Conservation (phyloP, 2,113 vertebrate genomes). For the Ceyx cyanopectus region DNA sequence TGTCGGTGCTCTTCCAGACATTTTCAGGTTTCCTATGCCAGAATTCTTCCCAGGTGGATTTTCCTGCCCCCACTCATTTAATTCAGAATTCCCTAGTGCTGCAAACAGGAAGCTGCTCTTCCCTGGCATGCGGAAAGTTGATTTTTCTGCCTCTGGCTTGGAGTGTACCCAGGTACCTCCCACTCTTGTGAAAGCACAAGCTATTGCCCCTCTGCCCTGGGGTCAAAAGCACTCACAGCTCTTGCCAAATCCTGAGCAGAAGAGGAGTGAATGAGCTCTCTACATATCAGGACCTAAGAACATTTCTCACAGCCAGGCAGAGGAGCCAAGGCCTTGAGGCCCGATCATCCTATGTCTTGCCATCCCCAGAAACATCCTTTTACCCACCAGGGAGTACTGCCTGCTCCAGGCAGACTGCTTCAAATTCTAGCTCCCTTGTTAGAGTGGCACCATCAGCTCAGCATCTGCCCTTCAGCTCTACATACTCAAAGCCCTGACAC, state of each 20-base stretch:
- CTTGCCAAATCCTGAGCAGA: neutral
- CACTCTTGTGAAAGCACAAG: neutral
- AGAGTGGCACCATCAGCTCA: neutral
- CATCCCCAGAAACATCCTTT: neutral
- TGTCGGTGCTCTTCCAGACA: neutral
- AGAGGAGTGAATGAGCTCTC: neutral
- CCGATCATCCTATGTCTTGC: accelerated
- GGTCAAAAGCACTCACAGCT: neutral
- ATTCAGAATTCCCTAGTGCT: neutral
- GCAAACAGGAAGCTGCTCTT: neutral
- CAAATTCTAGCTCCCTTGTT: neutral
- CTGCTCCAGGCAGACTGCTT: neutral
- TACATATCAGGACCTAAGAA: neutral
- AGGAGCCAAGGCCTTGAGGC: neutral
- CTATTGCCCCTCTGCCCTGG: neutral
- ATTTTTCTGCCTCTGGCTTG: neutral
- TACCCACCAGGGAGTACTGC: neutral
- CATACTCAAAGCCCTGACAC: accelerated
- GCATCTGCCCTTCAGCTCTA: neutral
- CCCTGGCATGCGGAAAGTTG: neutral
- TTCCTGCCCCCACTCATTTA: neutral
- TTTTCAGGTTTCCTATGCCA: neutral
- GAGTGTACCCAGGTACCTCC: neutral
- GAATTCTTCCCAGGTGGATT: neutral
- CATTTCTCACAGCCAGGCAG: neutral